Base-by-base conservation (phyloP, 2,888 invertebrate genomes). In the Amphipoea lucens region DNA sequence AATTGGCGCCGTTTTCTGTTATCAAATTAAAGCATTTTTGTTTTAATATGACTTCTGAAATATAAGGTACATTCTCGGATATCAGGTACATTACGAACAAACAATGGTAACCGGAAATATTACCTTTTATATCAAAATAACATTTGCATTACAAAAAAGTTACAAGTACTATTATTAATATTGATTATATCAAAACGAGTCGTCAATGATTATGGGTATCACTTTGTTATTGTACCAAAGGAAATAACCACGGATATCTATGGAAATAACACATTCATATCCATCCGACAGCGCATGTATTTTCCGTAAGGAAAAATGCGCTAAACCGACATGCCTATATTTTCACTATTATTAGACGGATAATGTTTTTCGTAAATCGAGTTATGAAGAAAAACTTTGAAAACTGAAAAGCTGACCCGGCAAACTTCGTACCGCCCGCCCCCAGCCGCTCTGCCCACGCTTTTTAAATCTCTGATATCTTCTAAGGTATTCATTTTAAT, bases 261-360 rank as follows among this genome's bases (percentile, higher is more conserved):
- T n/a, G n/a, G n/a, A 88, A 87, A 82, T 85, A 88, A 86, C 81
- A 81, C 76, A 81, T 86, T 78, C 51, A 83, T 86, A 83, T 69
- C 73, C 68, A 76, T 74, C 11, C 54, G 36, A 72, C 51, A 54
- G 51, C 36, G 14, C 65, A 77, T 78, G 71, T 81, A 79, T 83
- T 79, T 45, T 65, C 67, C 62, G 67, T 84, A 77, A 87, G 74
- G 84, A 78, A 88, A 79, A 81, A 78, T 73, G 67, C 68, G 48
- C 29, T 69, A 76, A 82, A 72, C 71, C 76, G 76, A 76, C 66
- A 74, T 74, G 69, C 51, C 66, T 83, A 84, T 87, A 83, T 79
- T 76, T 84, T 66, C 66, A 81, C 62, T 80, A 86, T 81, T 88
- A 86, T 82, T 81, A 77, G 75, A 81, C 74, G 76, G 62, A 79